Conservation (phyloP, 2,113 vertebrate genomes). For the Suricata suricatta region DNA sequence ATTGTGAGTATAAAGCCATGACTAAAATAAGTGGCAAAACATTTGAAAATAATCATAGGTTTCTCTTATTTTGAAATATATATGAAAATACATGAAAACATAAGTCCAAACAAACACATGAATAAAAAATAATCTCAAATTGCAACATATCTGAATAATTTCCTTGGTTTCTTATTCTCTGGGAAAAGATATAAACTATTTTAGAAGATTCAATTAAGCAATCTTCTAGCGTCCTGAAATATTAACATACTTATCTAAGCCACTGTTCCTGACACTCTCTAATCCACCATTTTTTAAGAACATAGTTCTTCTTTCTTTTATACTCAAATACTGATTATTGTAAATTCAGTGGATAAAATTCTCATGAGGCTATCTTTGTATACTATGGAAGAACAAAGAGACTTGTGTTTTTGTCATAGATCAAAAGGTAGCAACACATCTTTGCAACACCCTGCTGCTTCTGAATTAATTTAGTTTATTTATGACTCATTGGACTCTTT, state of each 20-base stretch:
- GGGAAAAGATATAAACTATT: background rate
- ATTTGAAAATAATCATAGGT: background rate
- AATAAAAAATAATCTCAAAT: slow-evolving; percentile 49
- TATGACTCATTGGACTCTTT: slow-evolving; percentile 4
- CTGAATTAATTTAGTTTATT: slow-evolving; percentile 62
- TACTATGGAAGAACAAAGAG: background rate
- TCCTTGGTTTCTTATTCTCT: slow-evolving; percentile 4
- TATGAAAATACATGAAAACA: background rate
- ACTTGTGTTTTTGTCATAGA: slow-evolving; percentile 25
- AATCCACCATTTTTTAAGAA: slow-evolving; percentile 24
- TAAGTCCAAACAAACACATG: background rate
- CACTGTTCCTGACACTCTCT: slow-evolving; percentile 25
- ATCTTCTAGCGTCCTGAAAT: slow-evolving; percentile 30
- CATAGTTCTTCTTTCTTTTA: slow-evolving; percentile 33
- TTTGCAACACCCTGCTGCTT: background rate
- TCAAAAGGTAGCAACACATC: slow-evolving; percentile 47
- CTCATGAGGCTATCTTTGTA: background rate
- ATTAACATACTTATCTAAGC: background rate
- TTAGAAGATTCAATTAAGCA: slow-evolving; percentile 21
- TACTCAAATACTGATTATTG: slow-evolving; percentile 21
- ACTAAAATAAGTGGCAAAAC: background rate
- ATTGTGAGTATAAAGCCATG: background rate
- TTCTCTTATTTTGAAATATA: background rate
- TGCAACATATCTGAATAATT: slow-evolving; percentile 1
- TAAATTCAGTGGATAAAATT: slow-evolving; percentile 37